phyloP scores from a whole-genome alignment of 2,888 invertebrate genomes.

The Drosophila mimica region DNA sequence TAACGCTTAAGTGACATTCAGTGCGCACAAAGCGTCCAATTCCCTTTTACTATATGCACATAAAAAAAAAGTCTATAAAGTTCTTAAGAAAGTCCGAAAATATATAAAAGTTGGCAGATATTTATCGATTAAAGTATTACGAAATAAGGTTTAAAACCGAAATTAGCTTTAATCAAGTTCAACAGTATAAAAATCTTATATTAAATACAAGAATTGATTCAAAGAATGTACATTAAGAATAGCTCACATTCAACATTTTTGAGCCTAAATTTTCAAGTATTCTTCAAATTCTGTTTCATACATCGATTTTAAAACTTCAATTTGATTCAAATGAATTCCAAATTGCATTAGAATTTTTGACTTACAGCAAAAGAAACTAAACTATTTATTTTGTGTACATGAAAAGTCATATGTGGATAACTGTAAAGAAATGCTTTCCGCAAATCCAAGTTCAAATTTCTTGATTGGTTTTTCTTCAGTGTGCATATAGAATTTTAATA shows the following conservation, averaged over 20 bases:
- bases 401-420: not conserved
- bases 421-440: conserved; percentile 1
- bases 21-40: not conserved
- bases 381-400: not conserved
- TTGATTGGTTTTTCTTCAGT: conserved; percentile 2
- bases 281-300: not conserved
- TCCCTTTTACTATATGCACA: conserved; percentile 8
- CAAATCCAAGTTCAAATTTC: conserved; percentile 1
- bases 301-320: not conserved
- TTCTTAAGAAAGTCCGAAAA: no score
- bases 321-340: not conserved
- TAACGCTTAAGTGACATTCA: conserved; percentile 28
- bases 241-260: not conserved
- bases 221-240: not conserved
- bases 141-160: no score
- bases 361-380: not conserved
- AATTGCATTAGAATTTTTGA: not conserved
- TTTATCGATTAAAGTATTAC: no score
- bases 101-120: no score
- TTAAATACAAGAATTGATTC: not conserved
- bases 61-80: not conserved
- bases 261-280: not conserved
- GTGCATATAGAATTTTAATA: conserved; percentile 1
- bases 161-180: no score
- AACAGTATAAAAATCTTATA: not conserved